Base-by-base conservation (phyloP, 2,797 vertebrate species). In the Channa striata region DNA sequence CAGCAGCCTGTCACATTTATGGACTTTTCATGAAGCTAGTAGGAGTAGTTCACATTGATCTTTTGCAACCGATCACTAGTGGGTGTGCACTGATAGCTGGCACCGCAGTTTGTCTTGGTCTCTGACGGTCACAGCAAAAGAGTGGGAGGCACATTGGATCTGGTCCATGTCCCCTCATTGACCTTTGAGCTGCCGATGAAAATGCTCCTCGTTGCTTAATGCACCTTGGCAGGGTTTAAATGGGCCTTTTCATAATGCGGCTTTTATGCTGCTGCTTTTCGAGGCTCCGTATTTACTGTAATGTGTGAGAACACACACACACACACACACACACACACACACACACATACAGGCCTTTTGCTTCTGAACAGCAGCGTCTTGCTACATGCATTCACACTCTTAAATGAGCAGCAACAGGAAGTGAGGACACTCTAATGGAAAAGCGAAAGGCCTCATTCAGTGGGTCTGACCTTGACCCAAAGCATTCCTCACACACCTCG, bases 31-130 rank as follows among this genome's bases (percentile, higher is more conserved):
- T 85, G 81, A 79, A 82, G 83, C 76, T 67, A 85, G 91, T 88
- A 79, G 91, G 89, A 91, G 92, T 90, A 84, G 81, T 77, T 87
- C 70, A 84, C 87, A 91, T 92, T 77, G 90, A 91, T 92, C 88
- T 80, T 69, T 52, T 65, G 88, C 82, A 85, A 75, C 79, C 77
- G 87, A 91, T 91, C 77, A 63, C 74, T 71, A 47, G 78, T 87
- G 91, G 89, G 85, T 86, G 90, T 88, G 74, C 72, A 39, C 83
- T 87, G 88, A 92, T 90, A 83, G 81, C 85, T 83, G 88, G 80
- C 85, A 82, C 89, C 84, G 52, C 73, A 78, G 79, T 86, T 89
- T 87, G 85, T 91, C 88, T 90, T 86, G 58, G 81, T 86, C 87
- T 87, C 73, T 58, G 82, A 89, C 79, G 65, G 77, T 71, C 67